Base-by-base conservation (phyloP, 2,113 vertebrate genomes). In the Crocuta crocuta region DNA sequence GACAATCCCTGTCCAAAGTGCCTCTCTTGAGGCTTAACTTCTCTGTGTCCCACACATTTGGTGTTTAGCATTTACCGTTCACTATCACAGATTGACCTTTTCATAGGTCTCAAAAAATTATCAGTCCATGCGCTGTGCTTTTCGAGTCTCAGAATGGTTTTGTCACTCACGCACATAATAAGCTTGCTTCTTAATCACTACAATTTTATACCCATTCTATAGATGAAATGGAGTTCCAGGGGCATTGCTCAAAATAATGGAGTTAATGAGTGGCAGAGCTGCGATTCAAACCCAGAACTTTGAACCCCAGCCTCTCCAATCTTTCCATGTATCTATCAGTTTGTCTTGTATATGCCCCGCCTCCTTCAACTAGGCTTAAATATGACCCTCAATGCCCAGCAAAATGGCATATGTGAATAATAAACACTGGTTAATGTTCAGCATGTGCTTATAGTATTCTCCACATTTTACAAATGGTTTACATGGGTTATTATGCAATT, bases 1-100 rank as follows among this genome's bases (percentile, higher is more conserved):
- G 76, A 84, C 7, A 65, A 83, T 87, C 63, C n/a, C 80, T 80
- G 15, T 24, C 84, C 66, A 43, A 90, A 68, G 24, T 48, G 28
- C 94, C 63, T 63, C 78, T 81, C 89, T 89, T 6, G 4, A 83
- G 21, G 10, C 11, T 23, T 26, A 89, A 53, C 11, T 28, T 91
- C 76, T 82, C 82, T 91, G 83, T 91, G 73, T 45, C 82, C 82
- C 90, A 58, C 68, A 83, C 73, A 61, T 79, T 39, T 55, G 76
- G 16, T 85, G 95, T 53, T 92, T 65, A 83, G 81, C 61, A 39
- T 84, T 91, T 89, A 63, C 61, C n/a, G 76, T 55, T 74, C n/a
- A 68, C 1, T 45, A n/a, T 63, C 86, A 95, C 0, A 2, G 50
- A 89, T 80, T 87, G 73, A 96, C 82, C 96, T 96, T 97, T 79